phyloP scores from a whole-genome alignment of 1,140 invertebrate genomes.

The Ephestia elutella region DNA sequence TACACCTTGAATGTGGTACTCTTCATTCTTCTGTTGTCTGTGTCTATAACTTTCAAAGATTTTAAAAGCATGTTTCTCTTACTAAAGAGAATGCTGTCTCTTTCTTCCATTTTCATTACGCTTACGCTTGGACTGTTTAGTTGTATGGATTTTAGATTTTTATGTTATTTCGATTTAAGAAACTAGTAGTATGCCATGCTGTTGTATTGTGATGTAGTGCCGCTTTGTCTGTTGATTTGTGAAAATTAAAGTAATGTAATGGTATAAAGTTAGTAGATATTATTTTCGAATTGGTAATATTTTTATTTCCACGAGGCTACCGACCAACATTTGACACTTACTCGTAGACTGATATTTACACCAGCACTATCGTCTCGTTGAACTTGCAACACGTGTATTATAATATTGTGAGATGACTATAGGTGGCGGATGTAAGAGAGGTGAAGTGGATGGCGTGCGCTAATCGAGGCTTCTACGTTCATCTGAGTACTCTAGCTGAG shows the following conservation, averaged over 20 bases:
- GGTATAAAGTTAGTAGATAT: neutral
- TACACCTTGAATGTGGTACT: conserved; percentile 70
- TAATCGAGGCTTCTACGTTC: conserved; percentile 95
- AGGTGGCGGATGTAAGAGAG: conserved; percentile 83
- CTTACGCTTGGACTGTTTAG: conserved; percentile 32
- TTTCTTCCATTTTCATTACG: conserved; percentile 36
- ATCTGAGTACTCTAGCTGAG: conserved; percentile 93
- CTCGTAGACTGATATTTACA: conserved; percentile 5
- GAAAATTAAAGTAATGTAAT: neutral
- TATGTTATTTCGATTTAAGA: neutral
- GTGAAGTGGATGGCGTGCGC: conserved; percentile 98
- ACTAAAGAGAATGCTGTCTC: conserved; percentile 6
- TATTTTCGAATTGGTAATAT: neutral
- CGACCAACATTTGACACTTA: neutral
- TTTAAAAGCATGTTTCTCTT: neutral
- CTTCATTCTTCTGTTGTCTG: conserved; percentile 35
- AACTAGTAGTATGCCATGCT: conserved; percentile 1
- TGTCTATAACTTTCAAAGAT: conserved; percentile 9
- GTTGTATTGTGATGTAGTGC: neutral
- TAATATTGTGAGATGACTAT: conserved; percentile 18
- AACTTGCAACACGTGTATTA: neutral
- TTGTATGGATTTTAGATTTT: conserved; percentile 15
- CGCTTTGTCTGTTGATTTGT: neutral
- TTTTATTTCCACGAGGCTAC: conserved; percentile 8
- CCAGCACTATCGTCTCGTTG: neutral